These are phyloP conservation scores for Enoplosus armatus DNA, from an alignment of 2,797 vertebrate genomes.

Conservation along the genomic window DNA sequence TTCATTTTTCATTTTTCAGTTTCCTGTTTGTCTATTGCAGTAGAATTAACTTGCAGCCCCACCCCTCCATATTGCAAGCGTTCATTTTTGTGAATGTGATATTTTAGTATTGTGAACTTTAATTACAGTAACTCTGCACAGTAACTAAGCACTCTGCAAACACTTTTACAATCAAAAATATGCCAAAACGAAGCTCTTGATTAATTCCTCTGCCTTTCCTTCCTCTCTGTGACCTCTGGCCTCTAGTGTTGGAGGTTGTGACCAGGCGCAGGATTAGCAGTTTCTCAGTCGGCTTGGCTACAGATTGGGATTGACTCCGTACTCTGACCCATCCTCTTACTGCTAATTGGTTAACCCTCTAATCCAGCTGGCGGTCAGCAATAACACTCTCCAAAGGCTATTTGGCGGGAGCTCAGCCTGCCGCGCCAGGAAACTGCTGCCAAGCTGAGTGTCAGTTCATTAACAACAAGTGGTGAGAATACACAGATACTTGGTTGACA, in stretches of 20 bases:
- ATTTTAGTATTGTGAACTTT: not conserved
- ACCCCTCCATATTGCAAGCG: not conserved
- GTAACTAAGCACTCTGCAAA: not conserved
- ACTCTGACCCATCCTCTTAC: constrained; percentile 71
- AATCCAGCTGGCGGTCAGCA: constrained; percentile 74
- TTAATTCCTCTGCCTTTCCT: not conserved
- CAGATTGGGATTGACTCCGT: constrained; percentile 73
- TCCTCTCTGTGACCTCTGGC: constrained; percentile 1
- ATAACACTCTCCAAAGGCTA: constrained; percentile 58
- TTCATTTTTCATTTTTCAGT: not conserved
- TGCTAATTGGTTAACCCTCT: constrained; percentile 80
- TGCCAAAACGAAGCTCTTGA: not conserved
- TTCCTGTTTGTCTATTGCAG: not conserved
- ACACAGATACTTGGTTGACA: constrained; percentile 43
- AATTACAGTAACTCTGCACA: not conserved
- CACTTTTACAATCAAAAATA: not conserved
- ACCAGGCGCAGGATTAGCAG: constrained; percentile 65
- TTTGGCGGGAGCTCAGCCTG: constrained; percentile 55
- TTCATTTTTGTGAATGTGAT: not conserved
- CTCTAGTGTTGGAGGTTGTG: constrained; percentile 37
- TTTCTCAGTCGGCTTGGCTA: constrained; percentile 48
- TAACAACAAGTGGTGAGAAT: constrained; percentile 54
- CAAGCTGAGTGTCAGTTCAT: constrained; percentile 51
- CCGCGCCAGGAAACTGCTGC: constrained; percentile 53
- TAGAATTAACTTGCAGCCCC: not conserved